phyloP scores from a whole-genome alignment of 2,888 invertebrate genomes.

The Blastobasis adustella region DNA sequence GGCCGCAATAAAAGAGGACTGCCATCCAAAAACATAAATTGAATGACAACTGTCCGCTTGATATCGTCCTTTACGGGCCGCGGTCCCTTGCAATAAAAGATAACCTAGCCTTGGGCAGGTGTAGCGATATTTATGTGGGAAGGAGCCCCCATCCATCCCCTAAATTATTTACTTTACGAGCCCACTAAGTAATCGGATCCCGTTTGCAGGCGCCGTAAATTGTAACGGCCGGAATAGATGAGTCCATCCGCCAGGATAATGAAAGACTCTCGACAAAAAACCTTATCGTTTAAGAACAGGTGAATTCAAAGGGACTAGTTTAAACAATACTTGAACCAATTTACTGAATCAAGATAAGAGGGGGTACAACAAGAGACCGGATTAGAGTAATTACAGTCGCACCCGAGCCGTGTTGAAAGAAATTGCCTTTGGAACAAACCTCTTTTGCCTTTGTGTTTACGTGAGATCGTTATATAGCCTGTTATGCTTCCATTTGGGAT shows the following conservation, averaged over 20 bases:
- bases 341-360: slow-evolving; percentile 6
- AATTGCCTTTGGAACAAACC: not conserved
- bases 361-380: not conserved
- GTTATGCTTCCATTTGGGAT: no score
- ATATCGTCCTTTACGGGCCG: slow-evolving; percentile 6
- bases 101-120: slow-evolving; percentile 37
- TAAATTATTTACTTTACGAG: slow-evolving; percentile 65
- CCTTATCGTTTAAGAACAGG: slow-evolving; percentile 4
- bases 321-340: no score
- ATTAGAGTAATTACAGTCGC: no score
- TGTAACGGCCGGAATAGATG: slow-evolving; percentile 41
- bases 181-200: slow-evolving; percentile 54
- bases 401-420: no score
- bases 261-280: slow-evolving; percentile 21
- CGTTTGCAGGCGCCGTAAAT: slow-evolving; percentile 39
- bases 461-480: no score
- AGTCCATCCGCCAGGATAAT: slow-evolving; percentile 30
- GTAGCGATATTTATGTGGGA: slow-evolving; percentile 41
- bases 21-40: slow-evolving; percentile 10
- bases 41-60: slow-evolving; percentile 8
- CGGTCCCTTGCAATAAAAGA: slow-evolving; percentile 37
- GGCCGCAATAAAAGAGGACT: not conserved
- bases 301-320: not conserved
- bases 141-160: slow-evolving; percentile 27
- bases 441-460: no score